phyloP scores from a whole-genome alignment of 1,140 invertebrate genomes.

The Arctopsyche grandis region DNA sequence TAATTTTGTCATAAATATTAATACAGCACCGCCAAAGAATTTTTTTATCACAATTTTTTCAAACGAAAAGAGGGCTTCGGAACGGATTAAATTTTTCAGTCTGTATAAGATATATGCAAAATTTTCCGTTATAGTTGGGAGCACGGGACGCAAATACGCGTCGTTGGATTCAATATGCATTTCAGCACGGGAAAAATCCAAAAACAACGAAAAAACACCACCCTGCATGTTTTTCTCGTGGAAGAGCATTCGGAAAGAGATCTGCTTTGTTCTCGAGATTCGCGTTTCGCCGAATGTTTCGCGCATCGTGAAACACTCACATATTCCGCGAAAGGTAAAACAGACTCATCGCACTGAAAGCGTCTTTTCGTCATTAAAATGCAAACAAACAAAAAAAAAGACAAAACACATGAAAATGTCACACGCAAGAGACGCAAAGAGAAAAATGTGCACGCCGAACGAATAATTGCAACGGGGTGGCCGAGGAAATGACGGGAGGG shows the following conservation, averaged over 20 bases:
- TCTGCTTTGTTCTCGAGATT: neutral
- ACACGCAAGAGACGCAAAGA: neutral
- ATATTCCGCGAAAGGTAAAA: neutral
- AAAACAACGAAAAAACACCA: neutral
- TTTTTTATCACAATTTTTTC: too few relatives aligned
- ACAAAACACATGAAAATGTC: neutral
- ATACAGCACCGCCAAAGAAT: too few relatives aligned
- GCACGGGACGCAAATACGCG: neutral
- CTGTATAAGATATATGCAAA: neutral
- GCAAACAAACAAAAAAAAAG: neutral
- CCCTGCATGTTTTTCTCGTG: neutral
- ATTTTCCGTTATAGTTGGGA: neutral
- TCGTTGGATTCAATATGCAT: neutral
- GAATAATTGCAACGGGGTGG: neutral
- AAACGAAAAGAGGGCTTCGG: too few relatives aligned
- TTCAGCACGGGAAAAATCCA: neutral
- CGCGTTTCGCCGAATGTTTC: slow-evolving; percentile 18
- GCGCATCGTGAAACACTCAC: neutral
- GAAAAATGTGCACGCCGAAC: neutral
- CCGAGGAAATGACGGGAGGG: too few relatives aligned
- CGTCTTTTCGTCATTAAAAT: neutral
- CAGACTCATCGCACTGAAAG: neutral
- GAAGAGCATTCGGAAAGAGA: neutral
- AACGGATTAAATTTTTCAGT: neutral
- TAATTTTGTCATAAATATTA: too few relatives aligned